Base-by-base conservation (phyloP, 2,888 invertebrate genomes). In the Hirtodrosophila cameraria region DNA sequence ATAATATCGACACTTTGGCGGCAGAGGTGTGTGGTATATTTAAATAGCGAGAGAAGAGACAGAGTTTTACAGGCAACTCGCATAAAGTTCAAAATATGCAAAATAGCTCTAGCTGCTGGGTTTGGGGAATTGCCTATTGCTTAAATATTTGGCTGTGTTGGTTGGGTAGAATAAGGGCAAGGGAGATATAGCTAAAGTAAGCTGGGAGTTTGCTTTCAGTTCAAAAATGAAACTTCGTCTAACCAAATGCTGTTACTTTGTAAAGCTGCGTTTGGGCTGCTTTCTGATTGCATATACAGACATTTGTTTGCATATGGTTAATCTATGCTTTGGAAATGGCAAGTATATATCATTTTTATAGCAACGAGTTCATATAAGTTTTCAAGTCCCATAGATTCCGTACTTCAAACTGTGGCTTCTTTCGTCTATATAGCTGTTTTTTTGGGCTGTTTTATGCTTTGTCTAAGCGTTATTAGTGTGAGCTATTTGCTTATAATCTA, bases 1-100 rank as follows among this genome's bases (percentile, higher is more conserved):
- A 80, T 69, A 65, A 81, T 72, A 77, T 67, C 59, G 63, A 65
- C 64, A 15, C 23, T 25, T n/a, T n/a, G n/a, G n/a, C n/a, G 43
- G 9, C 8, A 7, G 15, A 6, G 16, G 39, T 1, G 28, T 8
- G 5, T 1, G 39, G 25, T n/a, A n/a, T n/a, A n/a, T n/a, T n/a
- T n/a, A n/a, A n/a, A n/a, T n/a, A n/a, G n/a, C n/a, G n/a, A n/a
- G n/a, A n/a, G n/a, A n/a, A n/a, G n/a, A n/a, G n/a, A 52, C 11
- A 38, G 60, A 50, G 49, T 61, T 49, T 53, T 43, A 72, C 30
- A 45, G 41, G 67, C 36, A 63, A 75, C 71, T 60, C 71, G 61
- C 55, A 36, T 20, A 73, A 65, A 77, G 62, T 77, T 80, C 43
- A 39, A 63, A 79, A 75, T 78, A 83, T 78, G 80, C 76, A 79